Base-by-base conservation (phyloP, 2,888 invertebrate species). In the Diadegma fenestrale region DNA sequence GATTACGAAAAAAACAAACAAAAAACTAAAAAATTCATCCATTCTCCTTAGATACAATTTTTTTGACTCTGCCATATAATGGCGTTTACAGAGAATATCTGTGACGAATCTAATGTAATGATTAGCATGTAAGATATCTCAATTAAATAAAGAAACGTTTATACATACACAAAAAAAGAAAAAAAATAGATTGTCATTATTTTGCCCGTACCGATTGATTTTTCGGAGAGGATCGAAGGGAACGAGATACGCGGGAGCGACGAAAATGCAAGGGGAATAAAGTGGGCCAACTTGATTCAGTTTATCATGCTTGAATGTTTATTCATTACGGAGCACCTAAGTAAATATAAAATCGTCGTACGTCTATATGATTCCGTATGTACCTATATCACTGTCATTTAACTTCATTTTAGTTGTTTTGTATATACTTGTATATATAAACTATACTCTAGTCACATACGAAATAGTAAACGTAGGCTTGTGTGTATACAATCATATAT, bases 281-380 rank as follows among this genome's bases (percentile, higher is more conserved):
- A 22, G 58, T 58, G 3, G 17, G 6, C n/a, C n/a, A 30, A 48
- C 17, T 17, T 17, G n/a, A 14, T 41, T 26, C 72, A 66, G 71
- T 86, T 83, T 84, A 87, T 86, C 77, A 51, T 51, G 80, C 83
- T 89, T 88, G 68, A 87, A 86, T 87, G 89, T 90, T 89, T 87
- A 90, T 91, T 92, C 91, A 91, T 92, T 91, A 90, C 89, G 88
- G 90, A 92, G 92, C 92, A 92, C 90, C 92, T 92, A 92, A 88
- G 90, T 91, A 90, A 90, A 92, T 92, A 92, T 91, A 92, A 92
- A 92, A 92, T 91, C 87, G 90, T 91, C 89, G 90, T 92, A 91
- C 88, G 90, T 87, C 90, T 91, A 90, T 89, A 90, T 87, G 87
- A 90, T 92, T 91, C 89, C 90, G 90, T 91, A 91, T 88, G 89